Conservation (phyloP, 2,888 invertebrate genomes). For the Minunthozetes semirufus region DNA sequence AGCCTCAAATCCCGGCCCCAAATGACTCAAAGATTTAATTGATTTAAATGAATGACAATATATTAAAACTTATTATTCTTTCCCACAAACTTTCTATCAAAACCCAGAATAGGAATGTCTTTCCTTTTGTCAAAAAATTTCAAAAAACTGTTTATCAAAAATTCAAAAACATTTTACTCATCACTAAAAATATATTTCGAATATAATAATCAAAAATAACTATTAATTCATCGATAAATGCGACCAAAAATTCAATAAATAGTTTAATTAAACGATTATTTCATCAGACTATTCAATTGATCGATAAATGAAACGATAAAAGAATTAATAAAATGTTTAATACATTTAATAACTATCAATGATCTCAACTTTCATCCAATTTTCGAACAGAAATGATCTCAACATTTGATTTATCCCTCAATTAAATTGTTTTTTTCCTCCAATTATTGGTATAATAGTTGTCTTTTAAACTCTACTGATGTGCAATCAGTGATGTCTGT, state of each 20-base stretch:
- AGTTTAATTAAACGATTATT: not conserved
- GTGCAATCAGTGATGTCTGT: too few relatives aligned
- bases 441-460: too few relatives aligned
- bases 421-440: not conserved
- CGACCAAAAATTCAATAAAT: too few relatives aligned
- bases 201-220: not conserved
- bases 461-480: too few relatives aligned
- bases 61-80: too few relatives aligned
- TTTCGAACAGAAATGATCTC: not conserved
- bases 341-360: not conserved
- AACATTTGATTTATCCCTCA: not conserved
- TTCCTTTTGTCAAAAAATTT: too few relatives aligned
- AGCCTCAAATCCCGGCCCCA: not conserved
- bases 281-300: not conserved
- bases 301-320: not conserved
- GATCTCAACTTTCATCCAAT: not conserved
- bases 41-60: not conserved
- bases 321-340: not conserved
- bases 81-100: too few relatives aligned
- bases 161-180: too few relatives aligned
- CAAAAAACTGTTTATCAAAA: too few relatives aligned
- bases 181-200: not conserved
- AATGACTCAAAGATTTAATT: not conserved
- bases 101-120: too few relatives aligned
- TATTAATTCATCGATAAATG: not conserved